Conservation (phyloP, 2,113 vertebrate species). For the Indicator indicator region DNA sequence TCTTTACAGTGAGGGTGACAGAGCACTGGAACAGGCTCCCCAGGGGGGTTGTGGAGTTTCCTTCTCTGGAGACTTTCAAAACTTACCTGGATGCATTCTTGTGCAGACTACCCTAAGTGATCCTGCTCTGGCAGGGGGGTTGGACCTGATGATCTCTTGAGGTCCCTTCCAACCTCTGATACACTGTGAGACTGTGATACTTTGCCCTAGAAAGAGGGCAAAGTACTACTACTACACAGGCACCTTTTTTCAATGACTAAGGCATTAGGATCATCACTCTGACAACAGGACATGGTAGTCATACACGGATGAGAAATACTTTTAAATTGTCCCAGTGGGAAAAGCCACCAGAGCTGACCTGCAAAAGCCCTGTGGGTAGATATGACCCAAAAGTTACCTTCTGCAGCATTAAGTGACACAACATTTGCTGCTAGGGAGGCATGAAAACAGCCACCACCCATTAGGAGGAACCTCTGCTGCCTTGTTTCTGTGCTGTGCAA, state of each 20-base stretch:
- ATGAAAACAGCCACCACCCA: neutral
- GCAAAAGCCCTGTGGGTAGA: neutral
- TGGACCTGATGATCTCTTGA: no score
- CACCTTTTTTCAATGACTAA: neutral
- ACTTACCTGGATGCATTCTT: no score
- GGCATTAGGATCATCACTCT: neutral
- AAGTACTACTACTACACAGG: neutral
- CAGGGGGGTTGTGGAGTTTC: no score
- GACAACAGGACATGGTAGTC: neutral
- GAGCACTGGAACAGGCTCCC: no score
- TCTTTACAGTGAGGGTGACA: no score
- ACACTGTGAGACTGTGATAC: no score
- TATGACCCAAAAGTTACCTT: neutral
- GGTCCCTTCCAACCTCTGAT: no score
- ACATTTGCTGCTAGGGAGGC: neutral
- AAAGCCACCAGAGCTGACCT: neutral
- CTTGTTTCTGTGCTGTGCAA: fast-evolving
- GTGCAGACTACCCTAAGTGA: no score
- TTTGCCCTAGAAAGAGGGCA: neutral
- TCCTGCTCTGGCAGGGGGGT: no score
- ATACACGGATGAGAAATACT: neutral
- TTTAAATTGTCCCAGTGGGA: neutral
- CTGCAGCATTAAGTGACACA: neutral
- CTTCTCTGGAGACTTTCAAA: no score
- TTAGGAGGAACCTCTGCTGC: neutral